phyloP scores from a whole-genome alignment of 2,113 vertebrate genomes.

The Lynx canadensis region DNA sequence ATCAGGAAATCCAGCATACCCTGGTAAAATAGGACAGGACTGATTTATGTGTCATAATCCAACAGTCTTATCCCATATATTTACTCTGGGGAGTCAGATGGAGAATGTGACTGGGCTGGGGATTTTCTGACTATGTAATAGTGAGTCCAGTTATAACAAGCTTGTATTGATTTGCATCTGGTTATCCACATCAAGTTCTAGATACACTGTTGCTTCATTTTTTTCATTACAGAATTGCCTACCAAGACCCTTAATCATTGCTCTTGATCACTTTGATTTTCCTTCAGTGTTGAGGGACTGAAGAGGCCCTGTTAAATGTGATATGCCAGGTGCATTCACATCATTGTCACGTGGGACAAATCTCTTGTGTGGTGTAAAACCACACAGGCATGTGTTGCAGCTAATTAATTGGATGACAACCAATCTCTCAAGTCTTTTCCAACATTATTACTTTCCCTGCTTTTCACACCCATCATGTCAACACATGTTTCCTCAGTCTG shows the following conservation, averaged over 20 bases:
- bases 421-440: slow-evolving; percentile 51
- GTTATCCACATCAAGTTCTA: neutral
- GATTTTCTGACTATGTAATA: neutral
- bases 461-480: slow-evolving; percentile 51
- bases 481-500: neutral
- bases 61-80: neutral
- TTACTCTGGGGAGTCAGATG: neutral
- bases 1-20: neutral
- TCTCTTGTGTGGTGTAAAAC: slow-evolving; percentile 37
- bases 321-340: neutral
- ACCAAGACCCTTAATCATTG: neutral
- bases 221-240: slow-evolving; percentile 18
- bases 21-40: neutral
- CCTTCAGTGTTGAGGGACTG: neutral
- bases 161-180: neutral
- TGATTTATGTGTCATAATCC: neutral
- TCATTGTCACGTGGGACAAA: neutral
- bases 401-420: slow-evolving; percentile 71
- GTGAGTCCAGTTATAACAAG: neutral
- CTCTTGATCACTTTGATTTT: neutral
- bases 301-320: neutral
- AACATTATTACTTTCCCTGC: slow-evolving; percentile 43
- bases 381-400: slow-evolving; percentile 39
- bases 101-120: neutral
- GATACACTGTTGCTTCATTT: neutral